Evolutionary conservation across 2,888 invertebrate genomes (phyloP).

Genomic region (Eulithis testata): DNA sequence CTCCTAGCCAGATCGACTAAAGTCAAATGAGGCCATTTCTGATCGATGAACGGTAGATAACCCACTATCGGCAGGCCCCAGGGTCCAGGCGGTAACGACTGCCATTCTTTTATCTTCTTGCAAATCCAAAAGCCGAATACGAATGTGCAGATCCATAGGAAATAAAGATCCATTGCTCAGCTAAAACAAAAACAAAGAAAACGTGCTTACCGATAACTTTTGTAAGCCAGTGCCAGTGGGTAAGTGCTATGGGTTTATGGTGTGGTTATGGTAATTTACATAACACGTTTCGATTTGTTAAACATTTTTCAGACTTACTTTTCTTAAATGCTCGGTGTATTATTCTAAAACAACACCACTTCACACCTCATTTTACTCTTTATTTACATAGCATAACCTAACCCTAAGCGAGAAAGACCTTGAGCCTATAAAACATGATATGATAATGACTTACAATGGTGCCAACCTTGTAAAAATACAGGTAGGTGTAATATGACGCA

Average conservation of each 20-base stretch:
- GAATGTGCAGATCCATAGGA: constrained; percentile 59
- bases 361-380: too few species aligned
- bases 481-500: constrained; percentile 16
- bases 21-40: constrained; percentile 88
- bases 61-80: constrained; percentile 91
- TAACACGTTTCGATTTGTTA: too few species aligned
- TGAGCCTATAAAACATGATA: constrained; percentile 2
- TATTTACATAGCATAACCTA: constrained; percentile 17
- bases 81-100: constrained; percentile 90
- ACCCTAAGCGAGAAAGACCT: constrained; percentile 6
- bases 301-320: too few species aligned
- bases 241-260: too few species aligned
- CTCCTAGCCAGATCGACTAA: constrained; percentile 86
- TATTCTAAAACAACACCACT: too few species aligned
- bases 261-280: too few species aligned
- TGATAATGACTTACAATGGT: constrained; percentile 3
- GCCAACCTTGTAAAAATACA: constrained; percentile 26
- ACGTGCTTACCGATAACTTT: too few species aligned
- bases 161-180: constrained; percentile 58
- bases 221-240: too few species aligned
- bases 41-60: constrained; percentile 90
- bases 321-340: too few species aligned
- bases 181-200: constrained; percentile 2
- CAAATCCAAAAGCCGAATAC: constrained; percentile 65
- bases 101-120: constrained; percentile 70